A percentile compares a stretch with the other conserved stretches of the same genome.
Evolutionary conservation across 1,140 invertebrate genomes (phyloP).

Genomic region (Acromyrmex heyeri): DNA sequence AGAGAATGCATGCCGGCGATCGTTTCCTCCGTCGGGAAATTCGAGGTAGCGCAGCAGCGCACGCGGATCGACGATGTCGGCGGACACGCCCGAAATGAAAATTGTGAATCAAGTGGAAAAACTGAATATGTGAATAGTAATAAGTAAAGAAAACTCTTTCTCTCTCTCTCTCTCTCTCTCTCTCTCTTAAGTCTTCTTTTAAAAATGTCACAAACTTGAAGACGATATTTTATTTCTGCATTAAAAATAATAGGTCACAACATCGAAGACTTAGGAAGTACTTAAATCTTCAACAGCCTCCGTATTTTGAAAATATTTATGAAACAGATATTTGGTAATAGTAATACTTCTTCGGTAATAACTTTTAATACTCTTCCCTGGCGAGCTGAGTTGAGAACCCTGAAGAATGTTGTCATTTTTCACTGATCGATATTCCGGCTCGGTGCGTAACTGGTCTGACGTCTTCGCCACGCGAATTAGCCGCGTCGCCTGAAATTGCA

Average conservation of each 20-base stretch:
- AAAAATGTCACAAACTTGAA: background rate
- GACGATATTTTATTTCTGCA: background rate
- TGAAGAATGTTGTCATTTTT: slow-evolving; percentile 25
- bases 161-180: background rate
- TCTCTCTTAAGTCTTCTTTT: background rate
- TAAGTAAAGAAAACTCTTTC: background rate
- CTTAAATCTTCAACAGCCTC: background rate
- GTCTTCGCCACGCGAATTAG: slow-evolving; percentile 25
- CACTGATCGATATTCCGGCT: slow-evolving; percentile 22
- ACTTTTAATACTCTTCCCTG: background rate
- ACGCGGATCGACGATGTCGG: slow-evolving; percentile 29
- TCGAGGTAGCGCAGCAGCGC: slow-evolving; percentile 47
- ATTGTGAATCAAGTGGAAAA: slow-evolving; percentile 21
- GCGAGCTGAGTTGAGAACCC: slow-evolving; percentile 5
- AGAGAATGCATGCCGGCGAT: slow-evolving; percentile 16
- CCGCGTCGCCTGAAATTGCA: slow-evolving; percentile 28
- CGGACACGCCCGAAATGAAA: slow-evolving; percentile 56
- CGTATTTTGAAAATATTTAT: background rate
- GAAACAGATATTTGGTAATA: background rate
- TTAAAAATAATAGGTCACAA: background rate
- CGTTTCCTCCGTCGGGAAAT: slow-evolving; percentile 44
- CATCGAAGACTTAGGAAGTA: background rate
- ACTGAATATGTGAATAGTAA: background rate
- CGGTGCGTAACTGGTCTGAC: slow-evolving; percentile 13
- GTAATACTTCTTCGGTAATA: background rate